Conservation (phyloP, 64 coral and sea anemone species). For the Acropora tenuis region DNA sequence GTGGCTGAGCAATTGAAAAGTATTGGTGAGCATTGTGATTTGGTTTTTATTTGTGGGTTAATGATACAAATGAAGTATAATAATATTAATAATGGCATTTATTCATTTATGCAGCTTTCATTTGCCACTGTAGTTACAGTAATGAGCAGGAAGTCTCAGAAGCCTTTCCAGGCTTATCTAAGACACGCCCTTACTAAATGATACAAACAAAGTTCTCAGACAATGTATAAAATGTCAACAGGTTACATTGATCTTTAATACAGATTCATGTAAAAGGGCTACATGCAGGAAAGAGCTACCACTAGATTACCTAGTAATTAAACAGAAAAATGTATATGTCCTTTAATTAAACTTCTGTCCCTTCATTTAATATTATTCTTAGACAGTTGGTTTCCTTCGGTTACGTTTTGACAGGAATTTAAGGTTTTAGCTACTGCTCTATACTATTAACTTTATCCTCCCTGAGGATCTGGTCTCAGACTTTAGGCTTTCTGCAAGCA, state of each 20-base stretch:
- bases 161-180: conserved; percentile 19
- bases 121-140: conserved; percentile 12
- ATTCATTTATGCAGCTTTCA: conserved; percentile 8
- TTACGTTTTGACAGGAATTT: conserved; percentile 7
- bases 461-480: conserved; percentile 27
- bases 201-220: conserved; percentile 22
- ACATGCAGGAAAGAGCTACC: conserved; percentile 5
- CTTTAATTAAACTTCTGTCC: conserved; percentile 11
- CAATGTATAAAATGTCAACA: conserved; percentile 1
- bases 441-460: conserved; percentile 19
- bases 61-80: conserved; percentile 8
- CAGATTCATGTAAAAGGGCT: conserved; percentile 13
- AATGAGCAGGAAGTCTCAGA: conserved; percentile 21
- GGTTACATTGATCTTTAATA: conserved; percentile 8
- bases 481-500: conserved; percentile 32
- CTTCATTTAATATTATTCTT: conserved; percentile 28
- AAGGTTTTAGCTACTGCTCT: conserved; percentile 11
- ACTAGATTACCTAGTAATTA: not conserved
- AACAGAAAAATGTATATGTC: conserved; percentile 1
- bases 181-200: conserved; percentile 15
- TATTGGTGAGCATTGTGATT: conserved; percentile 23
- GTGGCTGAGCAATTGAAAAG: conserved; percentile 23
- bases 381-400: conserved; percentile 2
- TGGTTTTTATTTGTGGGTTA: conserved; percentile 26
- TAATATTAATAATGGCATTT: conserved; percentile 30